phyloP scores from a whole-genome alignment of 2,113 vertebrate genomes.

The Thoracochromis brauschi region DNA sequence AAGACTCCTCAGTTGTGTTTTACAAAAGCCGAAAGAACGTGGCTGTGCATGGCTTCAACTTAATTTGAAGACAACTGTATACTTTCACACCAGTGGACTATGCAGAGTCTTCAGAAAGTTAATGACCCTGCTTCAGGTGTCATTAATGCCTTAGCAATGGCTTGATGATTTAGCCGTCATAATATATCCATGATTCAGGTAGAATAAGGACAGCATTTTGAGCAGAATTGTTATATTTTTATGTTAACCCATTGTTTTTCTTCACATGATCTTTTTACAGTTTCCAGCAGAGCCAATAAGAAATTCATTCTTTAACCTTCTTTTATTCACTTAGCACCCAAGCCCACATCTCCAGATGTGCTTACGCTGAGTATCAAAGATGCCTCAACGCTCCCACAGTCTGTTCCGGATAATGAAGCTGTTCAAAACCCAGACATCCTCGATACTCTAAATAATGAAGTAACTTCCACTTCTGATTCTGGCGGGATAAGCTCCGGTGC shows the following conservation, averaged over 20 bases:
- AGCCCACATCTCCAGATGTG: slow-evolving; percentile 53
- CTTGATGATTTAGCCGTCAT: background rate
- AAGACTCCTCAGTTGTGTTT: background rate
- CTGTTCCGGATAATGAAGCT: slow-evolving; percentile 8
- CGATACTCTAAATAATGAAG: background rate
- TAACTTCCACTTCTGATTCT: background rate
- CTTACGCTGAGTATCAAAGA: slow-evolving; percentile 47
- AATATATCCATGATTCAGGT: background rate
- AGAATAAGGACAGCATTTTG: background rate
- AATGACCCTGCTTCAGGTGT: slow-evolving; percentile 40
- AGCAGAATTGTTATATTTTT: background rate
- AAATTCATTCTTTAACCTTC: slow-evolving; percentile 45
- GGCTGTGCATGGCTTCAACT: slow-evolving; percentile 58
- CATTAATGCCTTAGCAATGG: slow-evolving; percentile 52
- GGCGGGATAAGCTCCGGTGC: background rate
- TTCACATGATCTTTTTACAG: slow-evolving; percentile 24
- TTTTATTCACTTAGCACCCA: slow-evolving; percentile 62
- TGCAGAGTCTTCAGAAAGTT: slow-evolving; percentile 59
- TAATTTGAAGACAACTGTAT: slow-evolving; percentile 56
- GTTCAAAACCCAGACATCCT: background rate
- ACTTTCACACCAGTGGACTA: slow-evolving; percentile 60
- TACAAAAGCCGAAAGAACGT: background rate
- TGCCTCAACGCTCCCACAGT: background rate
- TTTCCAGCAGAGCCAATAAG: background rate
- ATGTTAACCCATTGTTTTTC: slow-evolving; percentile 14